These are phyloP conservation scores for Xiphophorus hellerii DNA, from an alignment of 2,113 vertebrate species.

Conservation along the genomic window DNA sequence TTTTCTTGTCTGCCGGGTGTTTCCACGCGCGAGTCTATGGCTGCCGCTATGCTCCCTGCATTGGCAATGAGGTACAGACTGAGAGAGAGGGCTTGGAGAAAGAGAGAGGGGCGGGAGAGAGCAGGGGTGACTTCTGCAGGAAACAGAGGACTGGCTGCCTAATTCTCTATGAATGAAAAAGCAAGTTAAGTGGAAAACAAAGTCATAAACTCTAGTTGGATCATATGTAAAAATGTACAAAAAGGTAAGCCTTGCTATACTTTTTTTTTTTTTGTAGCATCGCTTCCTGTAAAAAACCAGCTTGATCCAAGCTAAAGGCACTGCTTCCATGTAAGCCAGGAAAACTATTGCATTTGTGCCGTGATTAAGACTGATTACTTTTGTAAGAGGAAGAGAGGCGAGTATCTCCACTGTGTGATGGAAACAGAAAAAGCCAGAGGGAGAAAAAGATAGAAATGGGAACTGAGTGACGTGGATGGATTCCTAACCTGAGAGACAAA, in stretches of 20 bases:
- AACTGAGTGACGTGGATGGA: constrained; percentile 57
- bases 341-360: constrained; percentile 54
- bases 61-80: constrained; percentile 88
- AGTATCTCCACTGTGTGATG: constrained; percentile 27
- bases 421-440: constrained; percentile 13
- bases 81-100: constrained; percentile 43
- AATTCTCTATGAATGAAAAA: constrained; percentile 61
- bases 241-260: constrained; percentile 6
- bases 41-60: constrained; percentile 85
- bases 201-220: constrained; percentile 43
- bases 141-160: constrained; percentile 55
- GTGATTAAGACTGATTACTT: constrained; percentile 64
- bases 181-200: constrained; percentile 55
- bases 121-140: constrained; percentile 52
- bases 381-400: constrained; percentile 31
- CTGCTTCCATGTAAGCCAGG: constrained; percentile 29
- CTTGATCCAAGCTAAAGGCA: constrained; percentile 21
- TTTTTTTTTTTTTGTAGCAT: not conserved
- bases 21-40: constrained; percentile 81
- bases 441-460: constrained; percentile 48
- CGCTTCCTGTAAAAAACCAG: constrained; percentile 22
- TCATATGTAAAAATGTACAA: constrained; percentile 29
- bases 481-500: constrained; percentile 69
- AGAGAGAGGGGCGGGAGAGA: constrained; percentile 32
- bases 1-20: constrained; percentile 96